Percentiles rank a stretch among this genome's conserved stretches.
These are phyloP conservation scores for Drosophila arawakana DNA, from an alignment of 1,140 invertebrate genomes.

Conservation along the genomic window DNA sequence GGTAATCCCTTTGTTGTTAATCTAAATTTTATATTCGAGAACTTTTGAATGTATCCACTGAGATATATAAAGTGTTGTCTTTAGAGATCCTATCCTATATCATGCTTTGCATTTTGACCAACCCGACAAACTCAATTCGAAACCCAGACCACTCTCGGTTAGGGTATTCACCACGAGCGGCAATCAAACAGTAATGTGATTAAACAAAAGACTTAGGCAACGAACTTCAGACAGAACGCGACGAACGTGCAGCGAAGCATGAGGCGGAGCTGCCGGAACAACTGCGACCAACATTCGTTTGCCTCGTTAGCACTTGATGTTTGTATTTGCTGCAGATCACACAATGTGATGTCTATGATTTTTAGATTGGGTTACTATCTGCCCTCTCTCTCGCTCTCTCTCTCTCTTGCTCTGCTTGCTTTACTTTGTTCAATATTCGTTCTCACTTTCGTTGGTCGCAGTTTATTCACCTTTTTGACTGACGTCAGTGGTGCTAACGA, in stretches of 20 bases:
- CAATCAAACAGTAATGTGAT: slow-evolving; percentile 14
- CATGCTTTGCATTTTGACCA: background rate
- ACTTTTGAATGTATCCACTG: too few relatives aligned
- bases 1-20: too few relatives aligned
- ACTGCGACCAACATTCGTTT: slow-evolving; percentile 44
- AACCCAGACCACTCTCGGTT: background rate
- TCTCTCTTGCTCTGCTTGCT: background rate
- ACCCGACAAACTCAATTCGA: background rate
- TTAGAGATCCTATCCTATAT: too few relatives aligned
- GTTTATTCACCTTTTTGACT: slow-evolving; percentile 69
- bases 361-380: background rate
- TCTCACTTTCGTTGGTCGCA: slow-evolving; percentile 61
- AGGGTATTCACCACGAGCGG: slow-evolving; percentile 18
- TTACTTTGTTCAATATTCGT: slow-evolving; percentile 24
- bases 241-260: slow-evolving; percentile 75
- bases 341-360: slow-evolving; percentile 7
- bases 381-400: background rate
- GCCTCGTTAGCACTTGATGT: slow-evolving; percentile 66
- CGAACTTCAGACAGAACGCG: slow-evolving; percentile 67
- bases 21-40: too few relatives aligned
- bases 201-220: slow-evolving; percentile 73
- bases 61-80: too few relatives aligned
- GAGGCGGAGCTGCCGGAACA: slow-evolving; percentile 36
- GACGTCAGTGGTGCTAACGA: slow-evolving; percentile 55
- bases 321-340: slow-evolving; percentile 41